Conservation (phyloP, 2,888 invertebrate species). For the Cosmia pyralina region DNA sequence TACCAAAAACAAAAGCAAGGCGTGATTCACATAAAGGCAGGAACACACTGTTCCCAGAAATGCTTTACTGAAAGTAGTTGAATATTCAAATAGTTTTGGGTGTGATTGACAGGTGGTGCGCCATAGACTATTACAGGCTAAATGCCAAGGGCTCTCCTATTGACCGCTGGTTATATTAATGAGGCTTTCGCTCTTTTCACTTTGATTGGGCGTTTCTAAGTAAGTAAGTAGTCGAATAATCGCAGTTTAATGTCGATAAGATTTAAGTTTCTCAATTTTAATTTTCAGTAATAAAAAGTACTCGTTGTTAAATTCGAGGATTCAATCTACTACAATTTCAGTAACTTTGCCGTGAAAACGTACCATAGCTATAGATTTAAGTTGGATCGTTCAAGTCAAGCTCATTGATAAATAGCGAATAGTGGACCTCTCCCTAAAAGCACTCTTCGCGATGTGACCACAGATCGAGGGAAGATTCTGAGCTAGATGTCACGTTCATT, state of each 20-base stretch:
- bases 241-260: neutral
- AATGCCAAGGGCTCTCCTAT: slow-evolving; percentile 67
- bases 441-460: too few species aligned
- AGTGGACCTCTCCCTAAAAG: too few species aligned
- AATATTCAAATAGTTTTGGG: slow-evolving; percentile 62
- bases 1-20: slow-evolving; percentile 42
- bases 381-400: slow-evolving; percentile 2
- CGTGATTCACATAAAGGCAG: slow-evolving; percentile 43
- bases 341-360: too few species aligned
- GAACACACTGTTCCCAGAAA: slow-evolving; percentile 52
- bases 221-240: neutral
- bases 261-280: too few species aligned
- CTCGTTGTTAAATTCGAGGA: too few species aligned
- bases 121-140: slow-evolving; percentile 26
- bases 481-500: too few species aligned
- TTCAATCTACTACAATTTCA: too few species aligned
- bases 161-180: slow-evolving; percentile 64
- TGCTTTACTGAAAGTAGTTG: slow-evolving; percentile 40
- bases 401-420: too few species aligned
- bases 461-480: too few species aligned
- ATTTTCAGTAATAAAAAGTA: too few species aligned
- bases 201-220: slow-evolving; percentile 46
- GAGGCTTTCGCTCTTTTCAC: slow-evolving; percentile 47
- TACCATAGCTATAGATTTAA: too few species aligned
- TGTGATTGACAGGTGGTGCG: slow-evolving; percentile 58